Percentiles rank a stretch among this genome's conserved stretches.
Conservation (phyloP, 2,113 vertebrate genomes). For the Hiodon tergisus region DNA sequence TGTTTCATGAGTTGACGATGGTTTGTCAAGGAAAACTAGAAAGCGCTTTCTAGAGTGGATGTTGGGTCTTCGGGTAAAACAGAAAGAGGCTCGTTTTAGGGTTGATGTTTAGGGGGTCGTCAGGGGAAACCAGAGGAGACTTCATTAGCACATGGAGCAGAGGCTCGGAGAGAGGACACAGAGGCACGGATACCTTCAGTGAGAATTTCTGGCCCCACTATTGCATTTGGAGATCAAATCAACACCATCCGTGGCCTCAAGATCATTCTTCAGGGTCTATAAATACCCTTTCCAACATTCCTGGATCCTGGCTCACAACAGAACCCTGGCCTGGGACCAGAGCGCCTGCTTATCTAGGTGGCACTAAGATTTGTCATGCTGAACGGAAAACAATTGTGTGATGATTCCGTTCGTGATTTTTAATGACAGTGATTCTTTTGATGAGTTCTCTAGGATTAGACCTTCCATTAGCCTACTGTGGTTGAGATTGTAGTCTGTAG, state of each 20-base stretch:
- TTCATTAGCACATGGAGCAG: background rate
- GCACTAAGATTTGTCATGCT: background rate
- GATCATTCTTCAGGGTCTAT: constrained; percentile 21
- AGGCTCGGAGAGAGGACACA: background rate
- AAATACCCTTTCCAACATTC: constrained; percentile 11
- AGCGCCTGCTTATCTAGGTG: background rate
- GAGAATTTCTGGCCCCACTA: constrained; percentile 1
- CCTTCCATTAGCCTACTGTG: too few relatives aligned
- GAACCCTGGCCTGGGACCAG: background rate
- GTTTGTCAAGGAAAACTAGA: background rate
- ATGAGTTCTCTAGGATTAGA: too few relatives aligned
- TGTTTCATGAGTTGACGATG: too few relatives aligned
- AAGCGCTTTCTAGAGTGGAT: background rate
- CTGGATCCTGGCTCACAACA: background rate
- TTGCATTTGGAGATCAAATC: constrained; percentile 2
- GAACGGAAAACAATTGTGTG: too few relatives aligned
- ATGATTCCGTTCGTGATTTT: too few relatives aligned
- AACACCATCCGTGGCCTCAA: constrained; percentile 1
- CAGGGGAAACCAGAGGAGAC: background rate
- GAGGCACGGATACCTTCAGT: background rate
- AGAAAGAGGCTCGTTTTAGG: background rate
- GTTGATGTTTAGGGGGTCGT: background rate
- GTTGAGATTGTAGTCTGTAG: too few relatives aligned
- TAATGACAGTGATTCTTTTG: too few relatives aligned
- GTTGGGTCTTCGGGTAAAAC: background rate